Conservation (phyloP, 2,113 vertebrate genomes). For the Chaenogobius annularis region DNA sequence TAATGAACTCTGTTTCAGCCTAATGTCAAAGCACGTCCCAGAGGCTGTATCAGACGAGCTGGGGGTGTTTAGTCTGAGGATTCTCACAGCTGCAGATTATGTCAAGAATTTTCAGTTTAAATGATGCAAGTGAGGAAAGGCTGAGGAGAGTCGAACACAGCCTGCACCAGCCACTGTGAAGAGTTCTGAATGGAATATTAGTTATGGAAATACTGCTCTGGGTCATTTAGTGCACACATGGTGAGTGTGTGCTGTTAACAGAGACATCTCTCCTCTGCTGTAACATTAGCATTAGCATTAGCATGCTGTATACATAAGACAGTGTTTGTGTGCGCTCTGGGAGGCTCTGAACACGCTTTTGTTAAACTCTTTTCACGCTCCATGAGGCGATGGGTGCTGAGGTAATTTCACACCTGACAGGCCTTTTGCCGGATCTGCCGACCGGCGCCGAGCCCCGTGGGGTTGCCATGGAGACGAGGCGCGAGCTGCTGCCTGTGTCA, state of each 20-base stretch:
- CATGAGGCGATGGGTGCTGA: slow-evolving; percentile 47
- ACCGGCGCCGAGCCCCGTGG: slow-evolving; percentile 15
- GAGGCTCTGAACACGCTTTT: slow-evolving; percentile 55
- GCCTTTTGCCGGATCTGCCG: slow-evolving; percentile 47
- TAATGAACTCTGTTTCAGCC: not conserved
- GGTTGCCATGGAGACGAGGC: slow-evolving; percentile 63
- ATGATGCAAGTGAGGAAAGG: not conserved
- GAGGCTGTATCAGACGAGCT: not conserved
- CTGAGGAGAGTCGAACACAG: no score
- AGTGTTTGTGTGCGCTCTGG: slow-evolving; percentile 7
- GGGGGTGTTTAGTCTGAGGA: not conserved
- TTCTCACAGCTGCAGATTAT: not conserved
- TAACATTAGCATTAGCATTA: slow-evolving; percentile 11
- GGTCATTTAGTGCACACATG: not conserved
- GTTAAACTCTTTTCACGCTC: slow-evolving; percentile 70
- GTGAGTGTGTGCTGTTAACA: not conserved
- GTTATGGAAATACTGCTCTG: not conserved
- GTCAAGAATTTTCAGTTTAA: not conserved
- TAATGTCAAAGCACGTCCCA: not conserved
- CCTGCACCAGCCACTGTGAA: not conserved
- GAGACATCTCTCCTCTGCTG: slow-evolving; percentile 16
- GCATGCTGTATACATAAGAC: not conserved
- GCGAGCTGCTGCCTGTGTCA: slow-evolving; percentile 53
- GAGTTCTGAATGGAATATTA: not conserved
- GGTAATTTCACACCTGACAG: slow-evolving; percentile 74